These are phyloP conservation scores for Adoxophyes honmai DNA, from an alignment of 1,140 invertebrate genomes.

Conservation along the genomic window DNA sequence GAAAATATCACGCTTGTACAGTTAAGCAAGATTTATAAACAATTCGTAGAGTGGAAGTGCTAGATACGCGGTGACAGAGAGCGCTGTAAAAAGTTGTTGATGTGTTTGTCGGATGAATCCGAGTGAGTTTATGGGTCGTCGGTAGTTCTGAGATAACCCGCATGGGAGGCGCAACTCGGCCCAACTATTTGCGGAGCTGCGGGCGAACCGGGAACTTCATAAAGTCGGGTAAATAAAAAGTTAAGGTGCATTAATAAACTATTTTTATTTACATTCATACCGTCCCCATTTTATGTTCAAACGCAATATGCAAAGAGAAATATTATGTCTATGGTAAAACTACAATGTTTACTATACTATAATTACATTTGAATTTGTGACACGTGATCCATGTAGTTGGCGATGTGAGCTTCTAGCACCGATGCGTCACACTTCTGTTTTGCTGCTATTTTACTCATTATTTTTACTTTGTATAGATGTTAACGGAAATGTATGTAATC, in stretches of 20 bases:
- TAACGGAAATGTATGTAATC: no score
- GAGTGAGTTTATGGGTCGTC: conserved; percentile 7
- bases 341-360: no score
- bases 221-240: conserved; percentile 7
- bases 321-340: no score
- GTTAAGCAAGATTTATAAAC: conserved; percentile 5
- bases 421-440: no score
- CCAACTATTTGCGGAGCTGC: conserved; percentile 4
- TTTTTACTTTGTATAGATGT: no score
- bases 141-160: conserved; percentile 9
- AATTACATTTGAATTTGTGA: no score
- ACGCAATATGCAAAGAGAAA: no score
- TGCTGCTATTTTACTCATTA: no score
- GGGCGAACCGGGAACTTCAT: not conserved
- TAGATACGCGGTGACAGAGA: not conserved
- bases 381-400: no score
- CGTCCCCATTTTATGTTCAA: no score
- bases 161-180: conserved; percentile 8
- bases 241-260: not conserved
- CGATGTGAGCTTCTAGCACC: no score
- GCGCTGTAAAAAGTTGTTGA: conserved; percentile 13
- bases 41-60: conserved; percentile 11
- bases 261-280: no score
- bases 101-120: conserved; percentile 11
- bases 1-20: not conserved